phyloP scores from a whole-genome alignment of 2,797 vertebrate genomes.

The Rhinella marina region DNA sequence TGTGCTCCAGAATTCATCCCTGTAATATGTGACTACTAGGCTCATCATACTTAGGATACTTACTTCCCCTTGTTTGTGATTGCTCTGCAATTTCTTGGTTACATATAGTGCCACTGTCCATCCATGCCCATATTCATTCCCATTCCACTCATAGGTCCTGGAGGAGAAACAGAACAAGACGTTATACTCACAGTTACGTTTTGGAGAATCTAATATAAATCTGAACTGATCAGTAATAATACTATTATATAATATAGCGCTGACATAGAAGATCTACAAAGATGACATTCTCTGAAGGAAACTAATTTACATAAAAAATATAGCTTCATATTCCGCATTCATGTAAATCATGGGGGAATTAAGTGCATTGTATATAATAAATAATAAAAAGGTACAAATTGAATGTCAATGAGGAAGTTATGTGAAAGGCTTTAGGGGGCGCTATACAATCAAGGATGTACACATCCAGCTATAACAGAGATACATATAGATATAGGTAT shows the following conservation, averaged over 20 bases:
- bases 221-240: no score
- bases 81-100: slow-evolving; percentile 82
- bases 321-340: not conserved
- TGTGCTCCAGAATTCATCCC: not conserved
- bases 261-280: not conserved
- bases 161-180: slow-evolving; percentile 66
- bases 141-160: slow-evolving; percentile 90
- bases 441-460: slow-evolving; percentile 9
- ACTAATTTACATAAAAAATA: not conserved
- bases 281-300: not conserved
- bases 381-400: not conserved
- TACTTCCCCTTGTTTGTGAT: slow-evolving; percentile 96
- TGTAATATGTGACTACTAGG: not conserved
- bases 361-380: not conserved
- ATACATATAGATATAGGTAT: not conserved
- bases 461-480: not conserved
- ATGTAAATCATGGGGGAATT: not conserved
- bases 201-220: no score
- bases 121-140: slow-evolving; percentile 93
- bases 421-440: not conserved
- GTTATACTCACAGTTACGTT: not conserved
- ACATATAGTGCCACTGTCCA: slow-evolving; percentile 92
- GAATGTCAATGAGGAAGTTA: not conserved
- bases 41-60: slow-evolving; percentile 74
- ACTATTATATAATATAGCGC: no score